Evolutionary conservation across 2,888 invertebrate species (phyloP), one percentile per base, ranked within the genome.

Genomic region (Patella pellucida): DNA sequence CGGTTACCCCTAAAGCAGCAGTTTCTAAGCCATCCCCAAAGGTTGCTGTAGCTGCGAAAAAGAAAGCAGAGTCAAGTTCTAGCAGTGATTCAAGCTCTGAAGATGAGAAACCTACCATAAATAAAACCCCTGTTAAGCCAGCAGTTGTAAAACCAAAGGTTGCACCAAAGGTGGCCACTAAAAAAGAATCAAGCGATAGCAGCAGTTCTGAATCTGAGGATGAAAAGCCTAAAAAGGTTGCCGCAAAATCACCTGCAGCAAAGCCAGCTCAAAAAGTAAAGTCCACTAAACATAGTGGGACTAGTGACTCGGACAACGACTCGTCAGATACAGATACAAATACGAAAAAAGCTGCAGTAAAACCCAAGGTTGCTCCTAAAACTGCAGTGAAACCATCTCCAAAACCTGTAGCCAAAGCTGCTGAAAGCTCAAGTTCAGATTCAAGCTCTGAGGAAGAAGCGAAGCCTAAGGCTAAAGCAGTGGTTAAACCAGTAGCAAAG

Each of bases 351-450:
- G 67, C 69, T 3, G 56, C n/a, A 69, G 50, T 56, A 69, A 62
- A 68, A 16, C 71, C 74, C 16, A 70, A 31, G 5, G 68, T 68
- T 19, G 52, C 74, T 12, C 62, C 62, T 12, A 62, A 62, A 62
- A 19, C 62, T 62, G 52, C 70, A 7, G 41, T 62, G 5, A 71
- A 73, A 54, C 9, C 52, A 11, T 50, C 56, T 50, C 27, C 41
- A 11, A 71, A 54, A 51, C 12, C 62, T 4, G 23, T 23, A 12
- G 19, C 62, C 9, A 76, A 76, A 69, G 73, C 76, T n/a, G 79
- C 76, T 51, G 77, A 79, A n/a, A 78, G 76, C 51, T 76, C 76
- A 69, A 76, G 77, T 31, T 80, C 81, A 3, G 74, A 74, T 68
- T 67, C 67, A 9, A 68, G 68, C 15, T 71, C 71, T 3, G 75